A percentile compares a stretch with the other conserved stretches of the same genome.
Conservation (phyloP, 2,888 invertebrate genomes). For the Thecocarcelia acutangulata region DNA sequence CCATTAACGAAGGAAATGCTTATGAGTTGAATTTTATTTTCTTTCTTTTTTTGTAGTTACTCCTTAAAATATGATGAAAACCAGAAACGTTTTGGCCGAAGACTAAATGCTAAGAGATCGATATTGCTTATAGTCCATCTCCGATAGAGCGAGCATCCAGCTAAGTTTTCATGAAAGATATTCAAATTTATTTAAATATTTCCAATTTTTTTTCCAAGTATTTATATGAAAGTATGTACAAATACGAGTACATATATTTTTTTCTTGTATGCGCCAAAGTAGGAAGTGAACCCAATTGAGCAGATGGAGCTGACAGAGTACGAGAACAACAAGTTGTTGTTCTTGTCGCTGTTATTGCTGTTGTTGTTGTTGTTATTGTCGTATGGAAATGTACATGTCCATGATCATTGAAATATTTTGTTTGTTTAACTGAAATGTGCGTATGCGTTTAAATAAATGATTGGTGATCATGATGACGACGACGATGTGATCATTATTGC, state of each 20-base stretch:
- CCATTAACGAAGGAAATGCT: not conserved
- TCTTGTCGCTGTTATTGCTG: too few relatives aligned
- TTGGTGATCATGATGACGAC: slow-evolving; percentile 50
- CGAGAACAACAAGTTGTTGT: slow-evolving; percentile 56
- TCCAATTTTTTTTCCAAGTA: slow-evolving; percentile 13
- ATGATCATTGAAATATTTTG: slow-evolving; percentile 61
- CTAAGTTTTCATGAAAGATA: slow-evolving; percentile 40
- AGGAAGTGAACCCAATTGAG: slow-evolving; percentile 80
- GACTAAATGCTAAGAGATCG: not conserved
- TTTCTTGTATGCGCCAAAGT: slow-evolving; percentile 71
- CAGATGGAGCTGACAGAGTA: slow-evolving; percentile 60
- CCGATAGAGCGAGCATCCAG: slow-evolving; percentile 11
- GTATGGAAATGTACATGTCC: slow-evolving; percentile 58
- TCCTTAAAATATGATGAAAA: too few relatives aligned
- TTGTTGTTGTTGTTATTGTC: too few relatives aligned
- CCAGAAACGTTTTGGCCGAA: too few relatives aligned
- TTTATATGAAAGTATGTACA: not conserved
- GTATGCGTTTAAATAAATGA: slow-evolving; percentile 64
- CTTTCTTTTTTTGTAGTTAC: too few relatives aligned
- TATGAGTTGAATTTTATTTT: too few relatives aligned
- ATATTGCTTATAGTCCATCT: not conserved
- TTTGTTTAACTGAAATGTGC: slow-evolving; percentile 42
- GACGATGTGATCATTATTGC: slow-evolving; percentile 12
- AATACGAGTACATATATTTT: too few relatives aligned
- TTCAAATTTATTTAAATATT: slow-evolving; percentile 45